Conservation (phyloP, 2,113 vertebrate genomes). For the Ovibos moschatus region DNA sequence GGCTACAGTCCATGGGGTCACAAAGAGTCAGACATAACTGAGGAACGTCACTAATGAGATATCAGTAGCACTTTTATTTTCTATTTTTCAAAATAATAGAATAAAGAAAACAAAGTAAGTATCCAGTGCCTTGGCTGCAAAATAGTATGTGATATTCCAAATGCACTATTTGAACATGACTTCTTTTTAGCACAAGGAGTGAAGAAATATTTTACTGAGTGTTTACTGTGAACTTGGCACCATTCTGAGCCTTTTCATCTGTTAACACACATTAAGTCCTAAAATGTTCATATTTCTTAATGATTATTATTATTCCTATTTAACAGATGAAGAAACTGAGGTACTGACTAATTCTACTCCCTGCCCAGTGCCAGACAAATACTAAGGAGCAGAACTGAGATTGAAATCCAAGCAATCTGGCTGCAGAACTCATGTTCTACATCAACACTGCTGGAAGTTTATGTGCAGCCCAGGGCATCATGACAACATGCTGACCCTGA, state of each 20-base stretch:
- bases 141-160: background rate
- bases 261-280: background rate
- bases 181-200: background rate
- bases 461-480: background rate
- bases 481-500: background rate
- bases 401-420: background rate
- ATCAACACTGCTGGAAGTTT: background rate
- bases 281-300: background rate
- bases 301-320: background rate
- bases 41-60: background rate
- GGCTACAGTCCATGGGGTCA: background rate
- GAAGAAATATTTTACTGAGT: background rate
- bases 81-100: background rate
- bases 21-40: too few species aligned
- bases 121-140: background rate
- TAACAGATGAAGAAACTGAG: background rate
- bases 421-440: background rate
- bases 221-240: background rate
- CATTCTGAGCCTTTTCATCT: background rate
- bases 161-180: background rate
- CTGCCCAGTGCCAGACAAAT: background rate
- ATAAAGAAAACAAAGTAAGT: background rate
- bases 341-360: background rate
- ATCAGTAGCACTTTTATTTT: background rate
- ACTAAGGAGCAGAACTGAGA: background rate